A percentile compares a stretch with the other conserved stretches of the same genome.
Conservation (phyloP, 2,797 vertebrate genomes). For the Poliocrania exsul region DNA sequence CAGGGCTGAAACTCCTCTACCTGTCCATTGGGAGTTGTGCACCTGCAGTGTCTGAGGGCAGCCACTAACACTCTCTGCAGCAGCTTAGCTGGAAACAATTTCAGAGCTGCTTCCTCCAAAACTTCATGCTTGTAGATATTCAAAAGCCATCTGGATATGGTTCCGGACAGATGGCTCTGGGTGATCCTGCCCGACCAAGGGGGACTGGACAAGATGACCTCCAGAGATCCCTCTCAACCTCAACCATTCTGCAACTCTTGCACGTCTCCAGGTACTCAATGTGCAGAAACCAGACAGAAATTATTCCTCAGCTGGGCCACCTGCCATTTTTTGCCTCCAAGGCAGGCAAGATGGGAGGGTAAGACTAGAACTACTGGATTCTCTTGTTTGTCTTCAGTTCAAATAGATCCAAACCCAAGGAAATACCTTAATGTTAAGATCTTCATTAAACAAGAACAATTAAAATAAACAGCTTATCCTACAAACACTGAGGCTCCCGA, state of each 20-base stretch:
- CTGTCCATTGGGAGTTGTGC: neutral
- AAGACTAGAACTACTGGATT: neutral
- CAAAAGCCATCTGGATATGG: neutral
- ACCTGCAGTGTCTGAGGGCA: fast-evolving
- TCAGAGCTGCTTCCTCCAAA: neutral
- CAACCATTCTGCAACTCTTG: neutral
- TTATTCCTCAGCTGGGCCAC: neutral
- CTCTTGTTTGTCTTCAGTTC: neutral
- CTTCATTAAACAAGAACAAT: neutral
- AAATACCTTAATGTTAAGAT: neutral
- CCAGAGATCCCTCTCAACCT: neutral
- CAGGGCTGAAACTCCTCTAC: neutral
- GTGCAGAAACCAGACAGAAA: neutral
- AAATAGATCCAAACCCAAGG: neutral
- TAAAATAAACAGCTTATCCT: neutral
- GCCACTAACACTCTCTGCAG: neutral
- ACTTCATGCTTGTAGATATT: neutral
- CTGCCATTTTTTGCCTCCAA: neutral
- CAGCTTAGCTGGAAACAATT: neutral
- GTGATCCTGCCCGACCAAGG: neutral
- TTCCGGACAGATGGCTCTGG: neutral
- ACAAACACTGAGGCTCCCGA: neutral
- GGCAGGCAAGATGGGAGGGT: neutral
- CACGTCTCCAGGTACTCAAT: neutral
- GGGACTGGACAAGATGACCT: neutral